phyloP scores from a whole-genome alignment of 1,140 invertebrate genomes.

The Berghia stephanieae region DNA sequence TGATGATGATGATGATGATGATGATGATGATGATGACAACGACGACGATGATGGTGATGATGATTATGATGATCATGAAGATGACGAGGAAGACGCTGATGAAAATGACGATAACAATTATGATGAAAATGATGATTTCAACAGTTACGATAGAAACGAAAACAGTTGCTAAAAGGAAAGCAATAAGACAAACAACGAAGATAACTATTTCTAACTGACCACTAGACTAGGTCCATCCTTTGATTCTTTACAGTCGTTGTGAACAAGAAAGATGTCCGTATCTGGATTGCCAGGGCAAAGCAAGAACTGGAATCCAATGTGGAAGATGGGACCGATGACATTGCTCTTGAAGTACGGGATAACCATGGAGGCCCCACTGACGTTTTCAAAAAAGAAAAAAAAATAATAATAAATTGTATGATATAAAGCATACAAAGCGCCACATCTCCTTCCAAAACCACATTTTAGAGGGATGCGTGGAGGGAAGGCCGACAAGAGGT shows the following conservation, averaged over 20 bases:
- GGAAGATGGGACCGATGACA: conserved; percentile 31
- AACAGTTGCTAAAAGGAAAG: too few relatives aligned
- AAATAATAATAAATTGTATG: neutral
- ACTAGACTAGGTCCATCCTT: neutral
- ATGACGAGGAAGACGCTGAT: neutral
- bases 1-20: conserved; percentile 2
- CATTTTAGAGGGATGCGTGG: too few relatives aligned
- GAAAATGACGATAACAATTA: neutral
- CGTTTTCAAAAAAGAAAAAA: neutral
- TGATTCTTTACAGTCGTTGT: conserved; percentile 36
- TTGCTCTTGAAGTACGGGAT: conserved; percentile 38
- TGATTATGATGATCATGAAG: neutral
- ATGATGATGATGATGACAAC: conserved; percentile 2
- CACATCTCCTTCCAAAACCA: too few relatives aligned
- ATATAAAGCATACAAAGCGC: too few relatives aligned
- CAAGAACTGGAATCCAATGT: conserved; percentile 38
- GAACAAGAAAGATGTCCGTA: conserved; percentile 31
- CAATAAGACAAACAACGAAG: too few relatives aligned
- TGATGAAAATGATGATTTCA: too few relatives aligned
- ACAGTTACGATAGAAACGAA: too few relatives aligned
- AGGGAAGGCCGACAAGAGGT: too few relatives aligned
- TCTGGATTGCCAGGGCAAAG: conserved; percentile 34
- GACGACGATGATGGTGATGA: conserved; percentile 1
- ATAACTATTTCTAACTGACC: neutral
- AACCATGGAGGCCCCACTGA: conserved; percentile 22